Evolutionary conservation across 2,113 vertebrate genomes (phyloP), one percentile per base, ranked within the genome.

Genomic region (Pelobates fuscus): DNA sequence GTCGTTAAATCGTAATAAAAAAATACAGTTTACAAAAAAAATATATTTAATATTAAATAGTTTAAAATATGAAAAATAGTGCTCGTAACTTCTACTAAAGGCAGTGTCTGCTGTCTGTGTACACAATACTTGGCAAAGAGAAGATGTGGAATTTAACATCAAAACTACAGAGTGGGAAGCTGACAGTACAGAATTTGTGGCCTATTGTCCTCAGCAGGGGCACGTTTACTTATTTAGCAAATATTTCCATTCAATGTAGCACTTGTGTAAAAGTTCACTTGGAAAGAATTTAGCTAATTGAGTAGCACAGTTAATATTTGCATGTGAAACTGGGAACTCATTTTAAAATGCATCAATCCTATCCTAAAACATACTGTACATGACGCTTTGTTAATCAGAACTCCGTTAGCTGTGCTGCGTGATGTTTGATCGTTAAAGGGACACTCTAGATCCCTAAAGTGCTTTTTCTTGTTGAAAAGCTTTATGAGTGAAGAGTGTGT

Each of bases 191-290:
- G 55, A 66, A 68, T 68, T 44, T 27, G 18, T 11, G 18, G 65
- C 57, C 65, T 55, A 72, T 72, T 72, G 59, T 72, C 43, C 62
- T 7, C 23, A 63, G 14, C 64, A 52, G 26, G 26, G 73, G 73
- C 64, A 49, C n/a, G 65, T 61, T 77, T 59, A 77, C 73, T 68
- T 37, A 77, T 61, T 52, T 77, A 68, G 73, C 73, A 77, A 60
- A 61, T 61, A 77, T 49, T 77, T 68, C 30, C 65, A 60, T 37
- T 61, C 55, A 77, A 60, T 67, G 72, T 67, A 55, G 46, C 73
- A 77, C 73, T 77, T 68, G 41, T 68, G 43, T 68, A 30, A 61
- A 32, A 77, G 55, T 49, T 75, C 55, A 67, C 41, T 59, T 32
- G 64, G 54, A 67, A 68, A 67, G 64, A 77, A 77, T 77, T 49